A percentile compares a stretch with the other conserved stretches of the same genome.
phyloP scores from a whole-genome alignment of 2,113 vertebrate genomes.

The Toxostoma redivivum region DNA sequence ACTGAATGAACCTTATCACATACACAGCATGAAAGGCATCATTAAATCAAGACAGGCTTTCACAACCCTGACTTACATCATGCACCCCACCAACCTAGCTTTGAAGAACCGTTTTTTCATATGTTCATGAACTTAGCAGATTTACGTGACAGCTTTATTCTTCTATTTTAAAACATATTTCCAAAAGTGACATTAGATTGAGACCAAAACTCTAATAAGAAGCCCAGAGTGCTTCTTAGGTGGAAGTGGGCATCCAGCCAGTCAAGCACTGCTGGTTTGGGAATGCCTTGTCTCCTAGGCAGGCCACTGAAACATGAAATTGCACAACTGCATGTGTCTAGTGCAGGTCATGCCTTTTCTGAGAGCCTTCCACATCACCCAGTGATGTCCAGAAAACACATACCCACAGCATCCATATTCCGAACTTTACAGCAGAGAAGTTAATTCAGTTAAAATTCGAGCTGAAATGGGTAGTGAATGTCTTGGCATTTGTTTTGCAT shows the following conservation, averaged over 20 bases:
- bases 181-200: background rate
- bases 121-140: background rate
- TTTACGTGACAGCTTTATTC: background rate
- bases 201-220: background rate
- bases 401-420: background rate
- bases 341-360: background rate
- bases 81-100: background rate
- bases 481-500: background rate
- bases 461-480: background rate
- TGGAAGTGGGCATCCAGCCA: background rate
- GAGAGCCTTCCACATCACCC: background rate
- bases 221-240: background rate
- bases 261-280: background rate
- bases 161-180: background rate
- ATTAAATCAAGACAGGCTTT: conserved; percentile 12
- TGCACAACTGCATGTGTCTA: fast-evolving
- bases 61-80: background rate
- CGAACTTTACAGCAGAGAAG: background rate
- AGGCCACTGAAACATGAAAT: background rate
- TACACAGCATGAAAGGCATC: background rate
- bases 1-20: background rate
- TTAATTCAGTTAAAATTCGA: background rate
- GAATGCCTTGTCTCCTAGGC: background rate
- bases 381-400: background rate
- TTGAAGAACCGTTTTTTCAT: background rate